Base-by-base conservation (phyloP, 2,888 invertebrate genomes). In the Volucella bombylans region DNA sequence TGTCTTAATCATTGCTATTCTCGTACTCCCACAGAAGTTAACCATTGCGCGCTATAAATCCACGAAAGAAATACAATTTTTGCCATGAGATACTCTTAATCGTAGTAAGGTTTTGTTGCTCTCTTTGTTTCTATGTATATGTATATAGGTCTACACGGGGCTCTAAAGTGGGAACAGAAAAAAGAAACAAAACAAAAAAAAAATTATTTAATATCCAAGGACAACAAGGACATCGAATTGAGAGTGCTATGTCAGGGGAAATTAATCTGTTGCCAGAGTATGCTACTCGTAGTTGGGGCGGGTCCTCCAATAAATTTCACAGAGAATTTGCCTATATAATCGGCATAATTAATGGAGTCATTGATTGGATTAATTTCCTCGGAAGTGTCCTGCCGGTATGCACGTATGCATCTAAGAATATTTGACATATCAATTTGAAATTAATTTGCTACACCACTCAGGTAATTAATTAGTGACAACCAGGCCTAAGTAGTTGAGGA, bases 321-420 rank as follows among this genome's bases (percentile, higher is more conserved):
- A 31, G 31, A 23, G 64, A 61, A 50, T 65, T 61, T 68, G 71
- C 67, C 55, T 68, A 23, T 68, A 85, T 85, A 85, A 85, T 85
- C 85, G 81, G 68, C 80, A 68, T 85, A 85, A 85, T 85, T 85
- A 85, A 85, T 85, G 85, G 85, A 81, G 72, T 81, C 85, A 81
- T 85, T 85, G 85, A 85, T 85, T 85, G 81, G 81, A 85, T 85
- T 85, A 85, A 85, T 85, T 85, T 81, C 76, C 61, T 77, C 81
- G 79, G 65, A 79, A 79, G 81, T 81, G 59, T 55, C 54, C 76
- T 72, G 71, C 31, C 67, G 65, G 49, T 59, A 64, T 55, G 18
- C 8, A 72, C 59, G 68, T 77, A 72, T 72, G 76, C 78, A 72
- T 72, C 72, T 68, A 50, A 82, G 72, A 72, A 78, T 55, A 78